Evolutionary conservation across 2,797 vertebrate genomes (phyloP), one percentile per base, ranked within the genome.

Genomic region (Lemur catta): DNA sequence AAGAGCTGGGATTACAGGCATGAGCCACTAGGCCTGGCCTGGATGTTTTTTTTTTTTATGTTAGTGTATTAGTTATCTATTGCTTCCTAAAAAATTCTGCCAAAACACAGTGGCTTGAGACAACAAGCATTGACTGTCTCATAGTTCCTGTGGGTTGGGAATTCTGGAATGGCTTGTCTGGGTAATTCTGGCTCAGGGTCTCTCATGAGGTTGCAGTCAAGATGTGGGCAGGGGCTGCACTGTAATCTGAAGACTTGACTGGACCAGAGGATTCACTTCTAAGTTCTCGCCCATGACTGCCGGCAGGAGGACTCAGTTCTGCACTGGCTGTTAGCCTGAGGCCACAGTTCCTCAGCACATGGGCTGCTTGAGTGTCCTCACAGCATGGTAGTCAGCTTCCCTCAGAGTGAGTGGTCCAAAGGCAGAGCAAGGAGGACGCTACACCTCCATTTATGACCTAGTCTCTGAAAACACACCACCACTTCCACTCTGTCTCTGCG

Each of bases 51-150:
- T 84, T 52, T 79, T 78, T 76, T 86, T 43, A 43, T 46, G 8
- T 82, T 90, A 35, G 35, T 41, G 0, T 92, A 38, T 90, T 88
- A 80, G 46, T 84, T 69, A 75, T 65, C 75, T 95, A 72, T 63
- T 90, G 35, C 33, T 87, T 20, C 63, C n/a, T 75, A 92, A 18
- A 28, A 63, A 90, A 79, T 48, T 1, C 7, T 26, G 24, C 38
- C 48, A 75, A 84, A 90, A 90, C 22, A 18, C 15, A 86, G 67
- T 20, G 11, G 12, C 79, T 95, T 89, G 22, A 93, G 93, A 93
- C 15, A 88, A 24, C 12, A 67, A 48, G n/a, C 4, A 78, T 61
- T 69, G 41, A 55, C n/a, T 63, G 48, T 71, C 5, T 57, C 12
- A 4, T 26, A n/a, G 11, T 72, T 71, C 48, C 63, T 55, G 1